Percentiles rank a stretch among this genome's conserved stretches.
phyloP scores from a whole-genome alignment of 2,797 vertebrate species.

The Cynopterus sphinx region DNA sequence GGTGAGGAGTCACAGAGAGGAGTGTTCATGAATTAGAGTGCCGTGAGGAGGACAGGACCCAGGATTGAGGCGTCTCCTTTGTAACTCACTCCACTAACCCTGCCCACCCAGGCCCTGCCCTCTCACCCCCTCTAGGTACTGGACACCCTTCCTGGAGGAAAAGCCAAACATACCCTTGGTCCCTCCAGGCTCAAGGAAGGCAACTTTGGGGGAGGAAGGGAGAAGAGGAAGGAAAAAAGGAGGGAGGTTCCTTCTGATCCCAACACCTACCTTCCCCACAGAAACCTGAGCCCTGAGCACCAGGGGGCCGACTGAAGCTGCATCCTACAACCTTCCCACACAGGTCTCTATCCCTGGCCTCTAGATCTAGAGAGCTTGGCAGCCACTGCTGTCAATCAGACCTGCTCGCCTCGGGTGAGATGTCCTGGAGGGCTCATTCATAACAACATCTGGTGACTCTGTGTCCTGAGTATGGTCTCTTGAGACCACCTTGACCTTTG shows the following conservation, averaged over 20 bases:
- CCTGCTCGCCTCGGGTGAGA: too few species aligned
- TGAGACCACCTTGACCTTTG: neutral
- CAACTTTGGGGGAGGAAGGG: neutral
- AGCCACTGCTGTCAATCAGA: neutral
- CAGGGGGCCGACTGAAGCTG: neutral
- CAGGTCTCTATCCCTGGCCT: neutral
- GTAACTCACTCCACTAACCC: neutral
- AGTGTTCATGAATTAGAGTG: neutral
- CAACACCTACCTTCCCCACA: neutral
- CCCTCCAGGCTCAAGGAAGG: neutral
- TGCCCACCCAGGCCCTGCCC: neutral
- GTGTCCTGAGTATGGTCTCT: neutral
- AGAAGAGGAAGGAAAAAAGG: neutral
- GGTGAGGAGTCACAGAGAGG: neutral
- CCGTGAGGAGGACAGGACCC: neutral
- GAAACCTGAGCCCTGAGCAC: neutral
- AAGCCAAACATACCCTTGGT: neutral
- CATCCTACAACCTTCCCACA: fast-evolving
- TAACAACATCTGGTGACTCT: neutral
- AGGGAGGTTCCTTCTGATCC: neutral
- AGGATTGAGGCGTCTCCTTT: neutral
- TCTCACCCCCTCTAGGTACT: neutral
- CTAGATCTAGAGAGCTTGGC: neutral
- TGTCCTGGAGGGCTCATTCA: neutral
- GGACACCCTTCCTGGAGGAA: neutral